phyloP scores from a whole-genome alignment of 2,888 invertebrate species.

The Eumerus sabulonum region DNA sequence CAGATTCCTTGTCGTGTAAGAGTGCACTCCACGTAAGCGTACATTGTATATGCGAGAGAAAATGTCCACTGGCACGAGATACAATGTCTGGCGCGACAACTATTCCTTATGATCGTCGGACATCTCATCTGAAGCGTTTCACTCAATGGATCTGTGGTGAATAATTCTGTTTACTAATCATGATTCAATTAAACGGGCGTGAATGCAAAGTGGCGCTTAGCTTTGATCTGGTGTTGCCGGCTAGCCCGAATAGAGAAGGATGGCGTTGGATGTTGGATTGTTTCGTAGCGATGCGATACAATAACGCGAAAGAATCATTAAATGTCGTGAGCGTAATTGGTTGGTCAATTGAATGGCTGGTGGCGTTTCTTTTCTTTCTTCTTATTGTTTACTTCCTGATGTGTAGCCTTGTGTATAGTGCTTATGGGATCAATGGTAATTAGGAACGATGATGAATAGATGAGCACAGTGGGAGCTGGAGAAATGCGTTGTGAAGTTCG shows the following conservation, averaged over 20 bases:
- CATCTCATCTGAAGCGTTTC: slow-evolving; percentile 10
- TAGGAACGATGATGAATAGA: slow-evolving; percentile 8
- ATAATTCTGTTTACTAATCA: slow-evolving; percentile 28
- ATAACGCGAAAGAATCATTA: slow-evolving; percentile 4
- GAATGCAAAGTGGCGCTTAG: slow-evolving; percentile 10
- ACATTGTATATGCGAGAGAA: slow-evolving; percentile 1
- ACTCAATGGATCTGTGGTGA: slow-evolving; percentile 26
- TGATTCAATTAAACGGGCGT: slow-evolving; percentile 33
- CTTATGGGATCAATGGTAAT: slow-evolving; percentile 2
- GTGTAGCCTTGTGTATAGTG: not conserved
- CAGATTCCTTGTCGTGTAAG: not conserved
- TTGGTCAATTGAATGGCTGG: slow-evolving; percentile 9
- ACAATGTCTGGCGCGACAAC: too few species aligned
- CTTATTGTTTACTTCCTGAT: slow-evolving; percentile 41
- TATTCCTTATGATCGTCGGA: too few species aligned
- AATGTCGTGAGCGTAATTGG: slow-evolving; percentile 23
- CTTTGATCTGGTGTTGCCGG: slow-evolving; percentile 19
- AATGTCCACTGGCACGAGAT: too few species aligned
- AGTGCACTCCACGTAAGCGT: not conserved
- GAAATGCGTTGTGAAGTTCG: not conserved
- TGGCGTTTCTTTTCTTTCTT: slow-evolving; percentile 18
- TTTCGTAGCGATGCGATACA: not conserved
- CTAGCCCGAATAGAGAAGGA: too few species aligned
- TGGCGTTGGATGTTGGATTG: not conserved
- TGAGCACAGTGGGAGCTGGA: not conserved